A percentile compares a stretch with the other conserved stretches of the same genome.
Conservation (phyloP, 2,888 invertebrate genomes). For the Eupithecia exiguata region DNA sequence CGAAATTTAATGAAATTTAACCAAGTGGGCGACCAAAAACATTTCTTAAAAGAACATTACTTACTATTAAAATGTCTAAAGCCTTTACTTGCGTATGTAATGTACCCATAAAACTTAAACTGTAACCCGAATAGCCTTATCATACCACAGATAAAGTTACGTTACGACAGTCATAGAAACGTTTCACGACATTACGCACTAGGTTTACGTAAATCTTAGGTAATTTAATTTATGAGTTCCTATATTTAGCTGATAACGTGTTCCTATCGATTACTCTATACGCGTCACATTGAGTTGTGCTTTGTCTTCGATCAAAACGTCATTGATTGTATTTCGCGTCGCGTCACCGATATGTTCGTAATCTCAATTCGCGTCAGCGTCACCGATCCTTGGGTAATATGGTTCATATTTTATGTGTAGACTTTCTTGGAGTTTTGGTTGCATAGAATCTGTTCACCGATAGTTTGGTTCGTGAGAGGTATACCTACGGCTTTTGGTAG, state of each 20-base stretch:
- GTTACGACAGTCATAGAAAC: constrained; percentile 20
- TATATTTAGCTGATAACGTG: constrained; percentile 25
- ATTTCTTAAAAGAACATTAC: background rate
- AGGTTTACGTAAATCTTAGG: constrained; percentile 32
- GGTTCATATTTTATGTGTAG: background rate
- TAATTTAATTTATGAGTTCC: constrained; percentile 27
- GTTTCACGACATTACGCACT: constrained; percentile 30
- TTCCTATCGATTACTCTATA: constrained; percentile 16
- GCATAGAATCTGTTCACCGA: background rate
- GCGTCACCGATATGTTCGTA: background rate
- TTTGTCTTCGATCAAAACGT: background rate
- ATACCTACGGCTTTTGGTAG: too few relatives aligned
- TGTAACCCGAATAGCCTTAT: constrained; percentile 22
- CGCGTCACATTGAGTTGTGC: background rate
- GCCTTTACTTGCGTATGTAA: background rate
- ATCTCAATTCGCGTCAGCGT: background rate
- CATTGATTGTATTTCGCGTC: background rate
- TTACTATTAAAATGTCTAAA: background rate
- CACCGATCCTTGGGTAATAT: background rate
- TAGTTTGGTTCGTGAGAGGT: background rate
- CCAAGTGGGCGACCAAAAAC: background rate
- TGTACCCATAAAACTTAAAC: background rate
- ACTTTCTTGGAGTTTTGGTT: background rate
- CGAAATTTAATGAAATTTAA: background rate
- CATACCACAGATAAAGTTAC: constrained; percentile 7